Base-by-base conservation (phyloP, 2,797 vertebrate species). In the Pangasius sanitwongsei region DNA sequence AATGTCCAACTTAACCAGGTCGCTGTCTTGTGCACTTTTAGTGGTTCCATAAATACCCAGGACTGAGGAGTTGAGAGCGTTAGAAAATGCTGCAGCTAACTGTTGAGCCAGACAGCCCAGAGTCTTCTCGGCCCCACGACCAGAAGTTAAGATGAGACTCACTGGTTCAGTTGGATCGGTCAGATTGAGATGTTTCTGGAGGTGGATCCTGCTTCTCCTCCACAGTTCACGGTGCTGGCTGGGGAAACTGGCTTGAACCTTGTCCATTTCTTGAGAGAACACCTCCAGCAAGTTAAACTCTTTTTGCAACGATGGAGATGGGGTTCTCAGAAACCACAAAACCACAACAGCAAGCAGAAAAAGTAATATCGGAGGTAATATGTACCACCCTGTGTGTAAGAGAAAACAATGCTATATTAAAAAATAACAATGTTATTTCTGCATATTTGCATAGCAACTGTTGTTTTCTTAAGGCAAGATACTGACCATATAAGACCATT, bases 141-240 rank as follows among this genome's bases (percentile, higher is more conserved):
- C 97, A 0, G 98, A 96, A 0, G 97, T 94, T 2, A 99, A 91
- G 81, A 98, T 97, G 91, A 99, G 5, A 90, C 96, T 98, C 91
- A 97, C 97, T 0, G 98, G 98, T 92, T 98, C 96, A 0, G 94
- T 94, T 81, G 95, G 97, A 1, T 90, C 86, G 0, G 95, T 94
- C 0, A 92, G 86, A 31, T 95, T 95, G 81, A 99, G 96, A 93
- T 99, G 98, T 88, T 93, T 97, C 92, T 95, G 94, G 83, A 99
- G 94, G 87, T 98, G 95, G 91, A 96, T 97, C 50, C 85, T 94
- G 74, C 95, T 97, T 0, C 96, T 95, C 6, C 85, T 94, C 98
- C 98, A 99, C 85, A 99, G 89, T 0, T 97, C 94, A 2, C 92
- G 34, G 7, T 91, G 96, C 94, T 99, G 85, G 91, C 94, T 0